A percentile compares a stretch with the other conserved stretches of the same genome.
phyloP scores from a whole-genome alignment of 2,113 vertebrate genomes.

The Macaca mulatta region DNA sequence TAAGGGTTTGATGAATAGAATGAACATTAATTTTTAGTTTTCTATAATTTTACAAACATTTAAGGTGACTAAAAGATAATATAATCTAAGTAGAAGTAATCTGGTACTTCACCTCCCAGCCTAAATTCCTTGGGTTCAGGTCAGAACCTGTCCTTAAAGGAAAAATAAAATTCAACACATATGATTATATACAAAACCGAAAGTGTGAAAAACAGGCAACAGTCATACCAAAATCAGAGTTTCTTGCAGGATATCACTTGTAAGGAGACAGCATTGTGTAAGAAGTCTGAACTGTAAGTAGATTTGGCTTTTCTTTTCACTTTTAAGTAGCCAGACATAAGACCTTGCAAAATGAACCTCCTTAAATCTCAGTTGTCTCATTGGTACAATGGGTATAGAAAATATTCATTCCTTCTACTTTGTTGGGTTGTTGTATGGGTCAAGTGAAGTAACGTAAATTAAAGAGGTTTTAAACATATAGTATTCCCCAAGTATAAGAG shows the following conservation, averaged over 20 bases:
- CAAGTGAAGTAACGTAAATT: background rate
- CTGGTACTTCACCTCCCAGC: background rate
- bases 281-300: background rate
- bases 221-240: background rate
- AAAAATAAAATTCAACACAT: slow-evolving; percentile 33
- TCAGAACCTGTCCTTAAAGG: slow-evolving; percentile 35
- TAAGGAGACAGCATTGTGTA: background rate
- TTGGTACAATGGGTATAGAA: background rate
- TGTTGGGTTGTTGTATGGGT: background rate
- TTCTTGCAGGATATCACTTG: background rate
- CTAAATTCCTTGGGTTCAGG: slow-evolving; percentile 3
- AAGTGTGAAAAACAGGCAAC: background rate
- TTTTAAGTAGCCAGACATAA: background rate
- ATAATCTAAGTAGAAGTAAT: slow-evolving; percentile 22
- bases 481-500: background rate
- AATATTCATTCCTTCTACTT: background rate
- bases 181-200: background rate
- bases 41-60: slow-evolving; percentile 15
- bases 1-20: slow-evolving; percentile 9
- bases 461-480: background rate
- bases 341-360: background rate
- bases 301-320: background rate
- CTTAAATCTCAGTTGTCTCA: slow-evolving; percentile 24
- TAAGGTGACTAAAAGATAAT: background rate
- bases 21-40: background rate